Evolutionary conservation across 2,113 vertebrate genomes (phyloP).

Genomic region (Aspidoscelis tigris): DNA sequence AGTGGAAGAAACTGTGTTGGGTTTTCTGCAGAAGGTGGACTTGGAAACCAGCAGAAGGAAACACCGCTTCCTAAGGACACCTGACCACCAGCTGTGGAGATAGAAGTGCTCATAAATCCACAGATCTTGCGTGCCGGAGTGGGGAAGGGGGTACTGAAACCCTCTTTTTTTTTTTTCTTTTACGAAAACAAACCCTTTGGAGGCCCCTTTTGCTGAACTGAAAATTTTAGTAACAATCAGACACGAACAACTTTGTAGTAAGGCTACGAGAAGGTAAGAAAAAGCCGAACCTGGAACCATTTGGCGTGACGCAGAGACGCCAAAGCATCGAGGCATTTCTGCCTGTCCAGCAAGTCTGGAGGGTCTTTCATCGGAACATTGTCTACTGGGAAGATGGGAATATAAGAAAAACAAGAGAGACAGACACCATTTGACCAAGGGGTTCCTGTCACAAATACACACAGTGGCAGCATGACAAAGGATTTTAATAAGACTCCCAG

Average conservation of each 20-base stretch:
- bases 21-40: conserved; percentile 59
- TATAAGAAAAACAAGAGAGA: conserved; percentile 76
- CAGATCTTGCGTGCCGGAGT: conserved; percentile 51
- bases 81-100: conserved; percentile 52
- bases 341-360: conserved; percentile 98
- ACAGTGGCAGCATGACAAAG: conserved; percentile 73
- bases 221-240: conserved; percentile 43
- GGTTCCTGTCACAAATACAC: conserved; percentile 78
- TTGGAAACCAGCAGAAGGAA: conserved; percentile 48
- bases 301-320: conserved; percentile 99
- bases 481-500: conserved; percentile 80
- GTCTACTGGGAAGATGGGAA: conserved; percentile 92
- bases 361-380: conserved; percentile 94
- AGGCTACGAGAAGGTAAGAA: conserved; percentile 88
- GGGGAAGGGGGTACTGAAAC: conserved; percentile 45
- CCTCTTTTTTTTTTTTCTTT: neutral
- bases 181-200: conserved; percentile 65
- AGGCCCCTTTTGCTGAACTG: conserved; percentile 64
- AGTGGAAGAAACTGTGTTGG: too few species aligned
- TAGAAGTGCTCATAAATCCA: conserved; percentile 46
- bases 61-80: conserved; percentile 82
- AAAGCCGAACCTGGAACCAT: conserved; percentile 99
- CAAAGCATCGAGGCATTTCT: conserved; percentile 99
- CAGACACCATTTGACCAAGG: conserved; percentile 84
- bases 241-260: conserved; percentile 72